Evolutionary conservation across 1,140 invertebrate species (phyloP).

Genomic region (Drosophila baimaii): DNA sequence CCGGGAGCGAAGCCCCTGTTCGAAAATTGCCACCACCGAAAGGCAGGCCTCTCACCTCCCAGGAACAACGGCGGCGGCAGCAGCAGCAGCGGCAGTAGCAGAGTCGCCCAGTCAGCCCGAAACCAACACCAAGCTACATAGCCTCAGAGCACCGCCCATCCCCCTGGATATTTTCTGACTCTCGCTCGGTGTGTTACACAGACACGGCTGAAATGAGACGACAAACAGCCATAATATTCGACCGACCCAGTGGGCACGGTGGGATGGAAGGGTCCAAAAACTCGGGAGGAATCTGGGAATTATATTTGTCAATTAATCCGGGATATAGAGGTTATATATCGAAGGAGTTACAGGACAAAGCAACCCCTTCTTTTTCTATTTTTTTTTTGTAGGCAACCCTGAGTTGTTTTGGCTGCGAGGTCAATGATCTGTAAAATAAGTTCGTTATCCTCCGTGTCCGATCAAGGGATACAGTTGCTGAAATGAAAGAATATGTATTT

Average conservation of each 20-base stretch:
- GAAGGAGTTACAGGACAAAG: background rate
- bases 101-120: constrained; percentile 41
- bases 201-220: constrained; percentile 73
- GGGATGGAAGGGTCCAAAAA: constrained; percentile 44
- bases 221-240: constrained; percentile 78
- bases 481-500: background rate
- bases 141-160: constrained; percentile 21
- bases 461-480: constrained; percentile 20
- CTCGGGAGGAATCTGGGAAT: constrained; percentile 4
- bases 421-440: constrained; percentile 43
- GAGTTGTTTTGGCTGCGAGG: constrained; percentile 5
- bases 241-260: constrained; percentile 78
- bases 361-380: constrained; percentile 37
- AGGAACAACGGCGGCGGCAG: constrained; percentile 12
- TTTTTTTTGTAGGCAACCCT: constrained; percentile 11
- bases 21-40: constrained; percentile 77
- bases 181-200: constrained; percentile 61
- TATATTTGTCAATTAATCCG: constrained; percentile 5
- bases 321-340: background rate
- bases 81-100: constrained; percentile 21
- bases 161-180: constrained; percentile 37
- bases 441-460: constrained; percentile 15
- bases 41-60: constrained; percentile 45
- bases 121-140: constrained; percentile 29
- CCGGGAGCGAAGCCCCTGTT: constrained; percentile 24